A percentile compares a stretch with the other conserved stretches of the same genome.
These are phyloP conservation scores for Busseola fusca DNA, from an alignment of 2,888 invertebrate genomes.

Conservation along the genomic window DNA sequence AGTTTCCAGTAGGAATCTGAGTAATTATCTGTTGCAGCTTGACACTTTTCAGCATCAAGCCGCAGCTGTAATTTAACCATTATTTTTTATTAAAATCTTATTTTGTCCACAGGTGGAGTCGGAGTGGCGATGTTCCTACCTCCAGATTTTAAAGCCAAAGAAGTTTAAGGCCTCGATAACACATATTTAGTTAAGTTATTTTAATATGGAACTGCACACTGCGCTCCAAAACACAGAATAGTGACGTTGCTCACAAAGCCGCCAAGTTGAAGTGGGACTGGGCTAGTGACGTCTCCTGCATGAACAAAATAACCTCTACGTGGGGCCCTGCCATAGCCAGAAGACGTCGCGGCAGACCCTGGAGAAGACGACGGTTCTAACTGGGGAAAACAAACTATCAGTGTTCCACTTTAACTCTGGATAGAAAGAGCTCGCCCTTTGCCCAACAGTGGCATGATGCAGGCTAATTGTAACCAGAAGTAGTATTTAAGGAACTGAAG, in stretches of 20 bases:
- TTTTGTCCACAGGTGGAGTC: conserved; percentile 34
- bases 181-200: neutral
- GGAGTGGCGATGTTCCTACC: conserved; percentile 38
- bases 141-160: conserved; percentile 30
- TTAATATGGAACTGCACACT: neutral
- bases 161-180: conserved; percentile 10
- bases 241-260: neutral
- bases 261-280: neutral
- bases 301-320: neutral
- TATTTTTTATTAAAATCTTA: neutral
- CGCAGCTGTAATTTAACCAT: neutral
- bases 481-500: neutral
- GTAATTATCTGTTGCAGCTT: neutral
- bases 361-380: neutral
- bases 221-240: neutral
- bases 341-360: neutral
- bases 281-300: neutral
- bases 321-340: neutral
- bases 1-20: neutral
- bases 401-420: neutral
- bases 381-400: neutral
- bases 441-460: no score
- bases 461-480: no score
- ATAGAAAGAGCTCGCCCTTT: no score
- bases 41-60: no score